These are phyloP conservation scores for Ranitomeya variabilis DNA, from an alignment of 2,113 vertebrate genomes.

Conservation along the genomic window DNA sequence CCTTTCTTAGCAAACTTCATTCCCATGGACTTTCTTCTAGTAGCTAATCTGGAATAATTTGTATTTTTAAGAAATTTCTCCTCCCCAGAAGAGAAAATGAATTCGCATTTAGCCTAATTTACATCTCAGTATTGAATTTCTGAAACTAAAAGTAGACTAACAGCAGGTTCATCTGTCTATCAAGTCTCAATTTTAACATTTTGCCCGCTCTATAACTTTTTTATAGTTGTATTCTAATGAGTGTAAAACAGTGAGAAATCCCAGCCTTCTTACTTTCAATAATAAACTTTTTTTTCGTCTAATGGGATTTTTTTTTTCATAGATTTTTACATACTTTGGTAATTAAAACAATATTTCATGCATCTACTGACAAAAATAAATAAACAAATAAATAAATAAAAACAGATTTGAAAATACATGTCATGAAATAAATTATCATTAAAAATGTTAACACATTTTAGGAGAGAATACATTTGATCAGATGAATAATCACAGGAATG, in stretches of 20 bases:
- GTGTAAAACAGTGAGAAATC: background rate
- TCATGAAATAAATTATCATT: no score
- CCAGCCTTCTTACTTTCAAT: background rate
- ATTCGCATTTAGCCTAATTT: constrained; percentile 35
- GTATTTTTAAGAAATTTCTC: constrained; percentile 42
- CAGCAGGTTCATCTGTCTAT: background rate
- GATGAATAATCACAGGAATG: no score
- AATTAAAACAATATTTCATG: background rate
- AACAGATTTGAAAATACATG: background rate
- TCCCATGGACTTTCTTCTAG: constrained; percentile 38
- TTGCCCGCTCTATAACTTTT: background rate
- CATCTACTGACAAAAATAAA: background rate
- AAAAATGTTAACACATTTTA: no score
- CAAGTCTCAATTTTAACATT: background rate
- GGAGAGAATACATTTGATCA: no score
- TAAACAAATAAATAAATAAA: background rate
- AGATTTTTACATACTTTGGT: background rate
- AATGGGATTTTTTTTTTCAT: background rate
- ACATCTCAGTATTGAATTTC: constrained; percentile 3
- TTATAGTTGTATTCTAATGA: background rate
- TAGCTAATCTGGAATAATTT: constrained; percentile 36
- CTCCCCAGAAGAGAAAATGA: constrained; percentile 32
- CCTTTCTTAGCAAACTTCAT: background rate
- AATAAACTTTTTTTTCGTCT: background rate
- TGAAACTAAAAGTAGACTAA: background rate